Evolutionary conservation across 2,797 vertebrate genomes (phyloP).

Genomic region (Pogoniulus pusillus): DNA sequence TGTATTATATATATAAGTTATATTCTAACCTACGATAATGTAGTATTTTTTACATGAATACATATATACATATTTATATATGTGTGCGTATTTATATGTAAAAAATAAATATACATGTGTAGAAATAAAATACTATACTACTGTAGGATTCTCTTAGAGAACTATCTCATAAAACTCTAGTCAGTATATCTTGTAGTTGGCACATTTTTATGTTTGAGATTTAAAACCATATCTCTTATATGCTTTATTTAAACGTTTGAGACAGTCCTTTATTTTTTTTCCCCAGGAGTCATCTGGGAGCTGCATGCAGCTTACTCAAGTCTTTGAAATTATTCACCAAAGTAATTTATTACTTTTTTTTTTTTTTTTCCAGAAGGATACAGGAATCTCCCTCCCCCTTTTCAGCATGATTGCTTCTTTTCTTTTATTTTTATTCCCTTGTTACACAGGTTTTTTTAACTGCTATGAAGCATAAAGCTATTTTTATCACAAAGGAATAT

Average conservation of each 20-base stretch:
- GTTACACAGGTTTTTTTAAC: conserved; percentile 51
- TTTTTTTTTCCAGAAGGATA: conserved; percentile 50
- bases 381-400: conserved; percentile 46
- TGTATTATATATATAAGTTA: too few relatives aligned
- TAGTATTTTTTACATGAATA: too few relatives aligned
- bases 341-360: conserved; percentile 65
- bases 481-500: conserved; percentile 73
- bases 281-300: conserved; percentile 43
- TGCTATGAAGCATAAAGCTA: conserved; percentile 54
- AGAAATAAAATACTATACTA: too few relatives aligned
- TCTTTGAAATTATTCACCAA: conserved; percentile 69
- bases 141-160: conserved; percentile 19
- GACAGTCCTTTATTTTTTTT: conserved; percentile 45
- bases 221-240: not conserved
- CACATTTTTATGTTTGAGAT: conserved; percentile 43
- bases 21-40: too few relatives aligned
- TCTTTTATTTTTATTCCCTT: conserved; percentile 59
- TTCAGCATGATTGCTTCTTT: conserved; percentile 66
- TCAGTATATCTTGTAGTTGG: conserved; percentile 42
- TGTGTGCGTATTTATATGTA: too few relatives aligned
- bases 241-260: conserved; percentile 33
- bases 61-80: too few relatives aligned
- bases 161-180: not conserved
- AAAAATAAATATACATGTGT: too few relatives aligned
- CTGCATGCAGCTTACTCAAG: conserved; percentile 42